These are phyloP conservation scores for Drosophila phalerata DNA, from an alignment of 2,888 invertebrate species.

Conservation along the genomic window DNA sequence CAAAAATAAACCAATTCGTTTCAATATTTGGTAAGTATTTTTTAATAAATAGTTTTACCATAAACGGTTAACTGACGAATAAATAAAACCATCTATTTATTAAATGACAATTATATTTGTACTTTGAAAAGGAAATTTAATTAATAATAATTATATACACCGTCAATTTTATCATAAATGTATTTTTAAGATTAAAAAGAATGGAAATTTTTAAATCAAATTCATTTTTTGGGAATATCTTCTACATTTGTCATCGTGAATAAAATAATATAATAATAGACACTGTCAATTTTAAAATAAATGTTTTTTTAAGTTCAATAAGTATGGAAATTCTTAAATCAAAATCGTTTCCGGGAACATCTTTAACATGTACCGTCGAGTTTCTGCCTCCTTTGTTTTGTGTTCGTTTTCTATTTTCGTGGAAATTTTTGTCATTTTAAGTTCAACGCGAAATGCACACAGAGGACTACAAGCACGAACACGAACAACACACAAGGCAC, in stretches of 20 bases:
- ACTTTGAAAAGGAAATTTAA: too few species aligned
- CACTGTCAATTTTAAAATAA: too few species aligned
- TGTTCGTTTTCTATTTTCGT: constrained; percentile 42
- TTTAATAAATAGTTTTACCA: too few species aligned
- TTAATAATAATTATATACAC: too few species aligned
- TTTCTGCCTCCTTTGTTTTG: constrained; percentile 22
- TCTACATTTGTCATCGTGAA: constrained; percentile 7
- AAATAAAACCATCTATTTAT: too few species aligned
- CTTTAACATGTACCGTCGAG: constrained; percentile 6
- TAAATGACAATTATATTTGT: too few species aligned
- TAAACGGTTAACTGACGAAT: too few species aligned
- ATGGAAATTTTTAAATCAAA: neutral
- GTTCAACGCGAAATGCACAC: constrained; percentile 65
- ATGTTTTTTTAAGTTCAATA: too few species aligned
- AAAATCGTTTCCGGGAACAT: constrained; percentile 24
- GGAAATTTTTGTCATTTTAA: constrained; percentile 68
- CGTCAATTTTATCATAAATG: too few species aligned
- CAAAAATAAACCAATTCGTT: neutral
- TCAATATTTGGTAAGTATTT: too few species aligned
- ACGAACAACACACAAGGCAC: constrained; percentile 13
- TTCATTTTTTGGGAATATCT: constrained; percentile 22
- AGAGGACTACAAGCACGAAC: constrained; percentile 53
- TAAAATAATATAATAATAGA: too few species aligned
- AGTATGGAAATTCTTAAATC: neutral
- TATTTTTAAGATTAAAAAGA: too few species aligned